These are phyloP conservation scores for Chymomyza costata DNA, from an alignment of 1,140 invertebrate species.

Conservation along the genomic window DNA sequence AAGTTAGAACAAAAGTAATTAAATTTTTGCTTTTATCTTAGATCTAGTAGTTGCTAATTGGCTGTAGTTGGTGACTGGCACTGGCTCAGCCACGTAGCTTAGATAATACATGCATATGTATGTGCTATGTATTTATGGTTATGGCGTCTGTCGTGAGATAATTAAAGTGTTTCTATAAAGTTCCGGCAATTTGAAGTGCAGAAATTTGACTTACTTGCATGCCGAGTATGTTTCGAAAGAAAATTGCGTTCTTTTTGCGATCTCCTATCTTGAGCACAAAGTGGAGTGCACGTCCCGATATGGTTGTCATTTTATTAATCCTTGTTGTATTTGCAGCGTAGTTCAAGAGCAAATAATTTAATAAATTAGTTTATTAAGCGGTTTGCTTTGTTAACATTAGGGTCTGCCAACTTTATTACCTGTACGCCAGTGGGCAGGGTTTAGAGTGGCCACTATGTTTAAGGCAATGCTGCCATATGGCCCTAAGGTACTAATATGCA, in stretches of 20 bases:
- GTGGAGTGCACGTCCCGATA: slow-evolving; percentile 85
- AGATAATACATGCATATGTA: background rate
- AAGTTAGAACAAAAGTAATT: slow-evolving; percentile 7
- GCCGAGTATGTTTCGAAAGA: slow-evolving; percentile 92
- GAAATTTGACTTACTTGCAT: slow-evolving; percentile 95
- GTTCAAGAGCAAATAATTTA: too few relatives aligned
- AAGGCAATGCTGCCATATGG: too few relatives aligned
- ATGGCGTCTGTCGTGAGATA: slow-evolving; percentile 2
- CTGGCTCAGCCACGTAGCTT: background rate
- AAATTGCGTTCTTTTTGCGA: slow-evolving; percentile 87
- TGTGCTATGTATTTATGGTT: slow-evolving; percentile 2
- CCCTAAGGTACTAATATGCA: too few relatives aligned
- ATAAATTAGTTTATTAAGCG: too few relatives aligned
- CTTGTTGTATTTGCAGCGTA: too few relatives aligned
- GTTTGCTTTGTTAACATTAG: too few relatives aligned
- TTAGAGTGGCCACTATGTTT: too few relatives aligned
- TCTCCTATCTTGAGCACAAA: slow-evolving; percentile 97
- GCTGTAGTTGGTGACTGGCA: slow-evolving; percentile 3
- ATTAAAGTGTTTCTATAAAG: too few relatives aligned
- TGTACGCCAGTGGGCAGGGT: too few relatives aligned
- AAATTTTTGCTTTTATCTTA: slow-evolving; percentile 28
- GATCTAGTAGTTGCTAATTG: slow-evolving; percentile 15
- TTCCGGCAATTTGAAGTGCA: too few relatives aligned
- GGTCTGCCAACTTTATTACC: too few relatives aligned
- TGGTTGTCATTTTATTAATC: slow-evolving; percentile 30